These are phyloP conservation scores for Drosophila lacicola DNA, from an alignment of 2,888 invertebrate species.

Conservation along the genomic window DNA sequence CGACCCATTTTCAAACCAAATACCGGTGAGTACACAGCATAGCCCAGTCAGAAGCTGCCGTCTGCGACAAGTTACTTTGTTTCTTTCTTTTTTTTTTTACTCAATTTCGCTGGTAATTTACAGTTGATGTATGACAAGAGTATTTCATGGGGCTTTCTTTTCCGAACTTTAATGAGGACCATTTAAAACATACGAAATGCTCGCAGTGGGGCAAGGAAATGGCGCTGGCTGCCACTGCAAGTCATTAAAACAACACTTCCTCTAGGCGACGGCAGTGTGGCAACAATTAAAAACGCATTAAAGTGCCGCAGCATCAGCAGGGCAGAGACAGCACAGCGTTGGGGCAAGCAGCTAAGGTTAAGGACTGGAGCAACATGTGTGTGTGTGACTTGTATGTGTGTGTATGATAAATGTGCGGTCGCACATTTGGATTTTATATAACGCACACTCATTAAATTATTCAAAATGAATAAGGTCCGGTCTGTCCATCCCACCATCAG, in stretches of 20 bases:
- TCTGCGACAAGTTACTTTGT: too few species aligned
- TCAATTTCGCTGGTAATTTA: constrained; percentile 33
- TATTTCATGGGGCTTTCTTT: constrained; percentile 23
- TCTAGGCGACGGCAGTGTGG: constrained; percentile 15
- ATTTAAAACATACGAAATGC: constrained; percentile 59
- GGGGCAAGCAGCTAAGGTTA: constrained; percentile 11
- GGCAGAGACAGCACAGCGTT: not conserved
- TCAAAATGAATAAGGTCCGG: constrained; percentile 46
- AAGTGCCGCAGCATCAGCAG: constrained; percentile 48
- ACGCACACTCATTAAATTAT: constrained; percentile 69
- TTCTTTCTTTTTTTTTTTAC: not conserved
- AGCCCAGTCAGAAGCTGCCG: too few species aligned
- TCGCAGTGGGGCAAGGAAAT: constrained; percentile 13
- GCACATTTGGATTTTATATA: constrained; percentile 59
- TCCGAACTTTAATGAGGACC: constrained; percentile 54
- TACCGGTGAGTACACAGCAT: too few species aligned
- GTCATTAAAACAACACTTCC: constrained; percentile 65
- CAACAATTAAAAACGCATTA: constrained; percentile 77
- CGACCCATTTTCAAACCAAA: too few species aligned
- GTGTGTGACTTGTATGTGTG: constrained; percentile 19
- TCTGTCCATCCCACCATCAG: not conserved
- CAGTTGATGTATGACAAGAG: constrained; percentile 37
- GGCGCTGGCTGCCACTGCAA: constrained; percentile 21
- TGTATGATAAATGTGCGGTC: constrained; percentile 73
- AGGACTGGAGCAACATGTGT: constrained; percentile 8